Evolutionary conservation across 2,888 invertebrate species (phyloP).

Genomic region (Erynnis tages): DNA sequence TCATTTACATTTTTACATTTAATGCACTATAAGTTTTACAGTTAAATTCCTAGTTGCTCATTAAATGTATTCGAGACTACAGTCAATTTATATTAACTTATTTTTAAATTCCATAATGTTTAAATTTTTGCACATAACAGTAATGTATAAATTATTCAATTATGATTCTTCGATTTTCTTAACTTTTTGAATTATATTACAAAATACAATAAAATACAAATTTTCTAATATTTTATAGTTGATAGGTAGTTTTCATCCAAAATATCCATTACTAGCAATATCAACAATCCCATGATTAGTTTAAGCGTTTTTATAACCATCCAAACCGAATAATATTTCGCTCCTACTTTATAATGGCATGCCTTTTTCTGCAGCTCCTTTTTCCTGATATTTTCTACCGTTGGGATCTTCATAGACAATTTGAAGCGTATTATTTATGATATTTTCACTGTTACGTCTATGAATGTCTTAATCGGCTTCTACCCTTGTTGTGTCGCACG

Average conservation of each 20-base stretch:
- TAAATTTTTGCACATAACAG: not conserved
- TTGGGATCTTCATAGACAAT: slow-evolving; percentile 50
- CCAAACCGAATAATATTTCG: slow-evolving; percentile 44
- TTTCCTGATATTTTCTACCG: slow-evolving; percentile 48
- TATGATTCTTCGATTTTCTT: too few relatives aligned
- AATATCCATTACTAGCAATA: slow-evolving; percentile 6
- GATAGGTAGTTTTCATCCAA: slow-evolving; percentile 14
- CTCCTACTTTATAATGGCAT: slow-evolving; percentile 79
- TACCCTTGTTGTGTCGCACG: slow-evolving; percentile 58
- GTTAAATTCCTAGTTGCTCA: slow-evolving; percentile 1
- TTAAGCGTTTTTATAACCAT: slow-evolving; percentile 18
- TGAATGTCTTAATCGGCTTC: slow-evolving; percentile 57
- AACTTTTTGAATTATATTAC: too few relatives aligned
- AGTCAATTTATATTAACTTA: not conserved
- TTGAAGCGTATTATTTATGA: slow-evolving; percentile 23
- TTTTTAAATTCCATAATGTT: not conserved
- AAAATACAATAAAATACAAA: too few relatives aligned
- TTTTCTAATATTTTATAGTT: not conserved
- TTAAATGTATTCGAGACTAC: slow-evolving; percentile 16
- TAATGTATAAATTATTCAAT: too few relatives aligned
- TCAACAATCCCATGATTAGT: slow-evolving; percentile 2
- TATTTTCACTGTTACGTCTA: slow-evolving; percentile 28
- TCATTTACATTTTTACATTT: slow-evolving; percentile 7
- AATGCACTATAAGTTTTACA: slow-evolving; percentile 14
- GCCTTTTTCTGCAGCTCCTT: slow-evolving; percentile 60